Base-by-base conservation (phyloP, 1,140 invertebrate species). In the Drosophila biarmipes region DNA sequence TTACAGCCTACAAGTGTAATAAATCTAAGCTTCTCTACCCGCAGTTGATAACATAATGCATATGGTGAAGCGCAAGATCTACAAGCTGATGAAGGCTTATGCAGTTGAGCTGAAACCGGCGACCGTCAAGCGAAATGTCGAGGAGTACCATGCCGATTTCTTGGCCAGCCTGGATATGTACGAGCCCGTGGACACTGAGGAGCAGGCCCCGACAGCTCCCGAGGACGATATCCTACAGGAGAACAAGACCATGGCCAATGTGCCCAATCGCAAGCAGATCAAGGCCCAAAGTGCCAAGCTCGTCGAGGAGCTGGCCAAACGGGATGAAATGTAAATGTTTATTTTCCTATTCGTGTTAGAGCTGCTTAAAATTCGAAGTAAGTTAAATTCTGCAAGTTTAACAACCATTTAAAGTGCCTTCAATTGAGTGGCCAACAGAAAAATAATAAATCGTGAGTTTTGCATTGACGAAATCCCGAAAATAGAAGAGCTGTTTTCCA, bases 181-280 rank as follows among this genome's bases (percentile, higher is more conserved):
- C 7, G 76, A 90, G 29, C 21, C 55, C n/a, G 27, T 59, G 2
- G 54, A 76, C 14, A 52, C 66, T 7, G 62, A 81, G 3, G 73
- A 79, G 12, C 38, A 51, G 10, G 48, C 57, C 5, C 49, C 73
- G 27, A 53, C 49, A 0, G 73, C 55, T 6, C 54, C 63, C 0
- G 78, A 78, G 14, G 80, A 90, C 10, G 84, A 86, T 55, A 29
- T 85, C 2, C 43, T 90, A 24, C 69, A 73, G 45, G 90, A 91
- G 46, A 77, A 74, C 31, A 91, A 91, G 62, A 78, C 59, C 8
- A 61, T 73, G 51, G 82, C 74, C 29, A 78, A 86, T 74, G 84
- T 92, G 19, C 91, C 89, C 0, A 92, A 79, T 71, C 81, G 91
- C 40, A 82, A 92, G 17, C 82, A 89, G 51, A 89, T 92, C 6